These are phyloP conservation scores for Tuberolachnus salignus DNA, from an alignment of 2,888 invertebrate species.

Conservation along the genomic window DNA sequence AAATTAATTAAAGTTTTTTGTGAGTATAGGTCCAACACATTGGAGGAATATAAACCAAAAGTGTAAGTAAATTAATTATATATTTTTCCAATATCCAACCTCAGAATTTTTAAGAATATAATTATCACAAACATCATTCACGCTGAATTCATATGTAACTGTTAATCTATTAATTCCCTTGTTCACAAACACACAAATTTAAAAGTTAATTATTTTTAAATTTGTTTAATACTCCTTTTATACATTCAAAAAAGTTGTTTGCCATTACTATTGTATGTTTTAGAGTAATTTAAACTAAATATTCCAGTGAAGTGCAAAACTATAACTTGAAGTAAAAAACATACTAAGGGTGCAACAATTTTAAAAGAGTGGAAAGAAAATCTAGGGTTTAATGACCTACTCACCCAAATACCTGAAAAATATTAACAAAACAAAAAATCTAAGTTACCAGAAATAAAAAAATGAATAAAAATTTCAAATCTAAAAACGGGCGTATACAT, in stretches of 20 bases:
- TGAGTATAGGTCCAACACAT: too few relatives aligned
- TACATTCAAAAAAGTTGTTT: slow-evolving; percentile 27
- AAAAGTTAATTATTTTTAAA: too few relatives aligned
- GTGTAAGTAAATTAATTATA: too few relatives aligned
- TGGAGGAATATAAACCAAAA: too few relatives aligned
- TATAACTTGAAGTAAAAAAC: slow-evolving; percentile 13
- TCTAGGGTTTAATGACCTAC: slow-evolving; percentile 58
- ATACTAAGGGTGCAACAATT: slow-evolving; percentile 46
- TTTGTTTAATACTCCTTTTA: not conserved
- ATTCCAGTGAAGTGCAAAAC: slow-evolving; percentile 42
- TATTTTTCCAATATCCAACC: too few relatives aligned
- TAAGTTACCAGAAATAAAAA: slow-evolving; percentile 66
- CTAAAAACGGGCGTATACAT: slow-evolving; percentile 50
- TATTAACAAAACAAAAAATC: slow-evolving; percentile 63
- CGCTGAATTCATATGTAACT: too few relatives aligned
- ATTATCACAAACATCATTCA: too few relatives aligned
- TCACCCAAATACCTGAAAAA: slow-evolving; percentile 60
- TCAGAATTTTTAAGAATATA: too few relatives aligned
- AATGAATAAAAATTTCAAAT: slow-evolving; percentile 60
- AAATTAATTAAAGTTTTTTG: too few relatives aligned
- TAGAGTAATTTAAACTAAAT: slow-evolving; percentile 33
- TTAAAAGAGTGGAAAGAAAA: slow-evolving; percentile 41
- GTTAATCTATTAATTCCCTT: too few relatives aligned
- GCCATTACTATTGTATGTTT: not conserved
- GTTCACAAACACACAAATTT: not conserved